These are phyloP conservation scores for Cirrhinus molitorella DNA, from an alignment of 2,797 vertebrate species.

Conservation along the genomic window DNA sequence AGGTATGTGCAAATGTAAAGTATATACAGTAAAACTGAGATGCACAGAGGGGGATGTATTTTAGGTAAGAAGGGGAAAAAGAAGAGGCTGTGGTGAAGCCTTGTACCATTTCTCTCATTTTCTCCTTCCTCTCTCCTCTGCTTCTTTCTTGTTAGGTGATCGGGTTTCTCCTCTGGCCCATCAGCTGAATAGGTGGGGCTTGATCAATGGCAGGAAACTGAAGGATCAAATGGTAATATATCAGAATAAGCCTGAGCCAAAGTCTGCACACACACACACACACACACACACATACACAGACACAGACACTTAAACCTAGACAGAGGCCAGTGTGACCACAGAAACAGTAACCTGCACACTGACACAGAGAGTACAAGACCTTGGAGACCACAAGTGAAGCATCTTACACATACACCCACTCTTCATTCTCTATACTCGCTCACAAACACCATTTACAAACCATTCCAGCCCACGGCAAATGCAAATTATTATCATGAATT, in stretches of 20 bases:
- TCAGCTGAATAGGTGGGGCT: constrained; percentile 85
- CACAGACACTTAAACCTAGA: constrained; percentile 34
- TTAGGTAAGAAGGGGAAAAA: constrained; percentile 55
- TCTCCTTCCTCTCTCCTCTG: constrained; percentile 76
- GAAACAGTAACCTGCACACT: constrained; percentile 50
- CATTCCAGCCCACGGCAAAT: not conserved
- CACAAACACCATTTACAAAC: constrained; percentile 10
- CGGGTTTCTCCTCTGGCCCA: constrained; percentile 93
- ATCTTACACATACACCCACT: constrained; percentile 42
- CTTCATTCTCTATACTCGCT: not conserved
- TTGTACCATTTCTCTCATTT: constrained; percentile 57
- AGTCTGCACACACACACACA: constrained; percentile 65
- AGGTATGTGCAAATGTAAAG: constrained; percentile 39
- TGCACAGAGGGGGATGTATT: constrained; percentile 29
- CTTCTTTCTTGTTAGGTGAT: constrained; percentile 77
- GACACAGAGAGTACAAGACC: constrained; percentile 53
- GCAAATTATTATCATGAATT: constrained; percentile 35
- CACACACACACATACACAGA: constrained; percentile 37
- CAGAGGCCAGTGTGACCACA: constrained; percentile 53
- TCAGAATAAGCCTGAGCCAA: constrained; percentile 90
- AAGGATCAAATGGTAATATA: constrained; percentile 94
- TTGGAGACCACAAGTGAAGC: constrained; percentile 51
- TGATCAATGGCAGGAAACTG: constrained; percentile 99
- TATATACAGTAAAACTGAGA: constrained; percentile 21
- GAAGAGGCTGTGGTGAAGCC: constrained; percentile 36